These are phyloP conservation scores for Chaetodon auriga DNA, from an alignment of 2,113 vertebrate genomes.

Conservation along the genomic window DNA sequence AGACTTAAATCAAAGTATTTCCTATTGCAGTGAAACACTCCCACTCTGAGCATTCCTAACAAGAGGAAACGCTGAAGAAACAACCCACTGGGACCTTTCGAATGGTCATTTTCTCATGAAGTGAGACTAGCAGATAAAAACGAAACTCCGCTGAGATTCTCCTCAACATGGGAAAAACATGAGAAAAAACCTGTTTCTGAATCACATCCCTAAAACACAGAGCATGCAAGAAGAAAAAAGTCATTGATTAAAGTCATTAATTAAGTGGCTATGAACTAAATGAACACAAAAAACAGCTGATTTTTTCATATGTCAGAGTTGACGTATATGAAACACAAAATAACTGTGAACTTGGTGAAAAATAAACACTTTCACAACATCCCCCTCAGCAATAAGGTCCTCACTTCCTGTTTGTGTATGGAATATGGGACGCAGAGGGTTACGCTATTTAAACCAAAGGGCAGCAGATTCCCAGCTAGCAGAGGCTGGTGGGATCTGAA, in stretches of 20 bases:
- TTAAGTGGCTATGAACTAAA: background rate
- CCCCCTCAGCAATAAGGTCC: constrained; percentile 74
- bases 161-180: constrained; percentile 55
- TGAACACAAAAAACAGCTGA: background rate
- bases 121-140: constrained; percentile 42
- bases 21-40: constrained; percentile 39
- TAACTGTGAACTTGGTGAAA: constrained; percentile 35
- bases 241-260: background rate
- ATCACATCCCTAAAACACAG: background rate
- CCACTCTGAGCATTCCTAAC: constrained; percentile 45
- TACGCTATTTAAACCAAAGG: constrained; percentile 82
- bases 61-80: constrained; percentile 68
- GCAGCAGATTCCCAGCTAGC: constrained; percentile 82
- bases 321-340: background rate
- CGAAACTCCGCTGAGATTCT: constrained; percentile 60
- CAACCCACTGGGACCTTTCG: constrained; percentile 49
- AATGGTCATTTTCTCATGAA: constrained; percentile 70
- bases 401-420: constrained; percentile 83
- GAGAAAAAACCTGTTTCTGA: background rate
- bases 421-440: constrained; percentile 75
- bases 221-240: background rate
- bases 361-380: constrained; percentile 73
- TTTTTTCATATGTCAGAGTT: background rate
- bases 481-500: constrained; percentile 65
- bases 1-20: constrained; percentile 56